phyloP scores from a whole-genome alignment of 2,113 vertebrate genomes.

The Gallinago paraguaiae region DNA sequence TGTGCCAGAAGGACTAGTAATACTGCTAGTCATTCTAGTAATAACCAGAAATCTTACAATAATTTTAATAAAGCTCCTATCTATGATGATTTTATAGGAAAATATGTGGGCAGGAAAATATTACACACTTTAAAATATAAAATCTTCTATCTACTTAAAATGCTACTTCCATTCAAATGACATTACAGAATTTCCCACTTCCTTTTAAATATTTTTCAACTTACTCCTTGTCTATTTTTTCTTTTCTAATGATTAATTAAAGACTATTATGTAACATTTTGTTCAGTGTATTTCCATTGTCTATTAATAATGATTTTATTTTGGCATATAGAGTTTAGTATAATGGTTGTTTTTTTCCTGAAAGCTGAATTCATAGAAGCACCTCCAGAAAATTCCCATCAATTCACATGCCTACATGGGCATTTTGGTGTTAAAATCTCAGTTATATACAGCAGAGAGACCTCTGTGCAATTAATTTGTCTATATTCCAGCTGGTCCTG shows the following conservation, averaged over 20 bases:
- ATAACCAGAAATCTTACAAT: not conserved
- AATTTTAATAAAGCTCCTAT: not conserved
- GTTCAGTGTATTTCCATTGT: not conserved
- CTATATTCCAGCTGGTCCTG: not conserved
- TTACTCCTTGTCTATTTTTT: not conserved
- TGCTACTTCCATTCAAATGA: not conserved
- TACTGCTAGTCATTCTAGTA: not conserved
- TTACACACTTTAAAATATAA: not conserved
- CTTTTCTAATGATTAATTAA: conserved; percentile 3
- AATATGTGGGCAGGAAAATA: not conserved
- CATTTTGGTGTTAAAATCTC: not conserved
- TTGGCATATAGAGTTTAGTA: not conserved
- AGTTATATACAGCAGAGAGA: not conserved
- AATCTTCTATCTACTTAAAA: not conserved
- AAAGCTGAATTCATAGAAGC: not conserved
- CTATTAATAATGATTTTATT: conserved; percentile 8
- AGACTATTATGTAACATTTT: not conserved
- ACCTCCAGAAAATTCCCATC: not conserved
- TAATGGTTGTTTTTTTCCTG: not conserved
- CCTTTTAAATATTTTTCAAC: not conserved
- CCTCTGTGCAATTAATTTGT: not conserved
- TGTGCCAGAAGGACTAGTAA: not conserved
- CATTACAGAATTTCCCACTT: not conserved
- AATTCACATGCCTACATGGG: not conserved
- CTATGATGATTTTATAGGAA: not conserved